Evolutionary conservation across 2,888 invertebrate genomes (phyloP).

Genomic region (Spilarctia lutea): DNA sequence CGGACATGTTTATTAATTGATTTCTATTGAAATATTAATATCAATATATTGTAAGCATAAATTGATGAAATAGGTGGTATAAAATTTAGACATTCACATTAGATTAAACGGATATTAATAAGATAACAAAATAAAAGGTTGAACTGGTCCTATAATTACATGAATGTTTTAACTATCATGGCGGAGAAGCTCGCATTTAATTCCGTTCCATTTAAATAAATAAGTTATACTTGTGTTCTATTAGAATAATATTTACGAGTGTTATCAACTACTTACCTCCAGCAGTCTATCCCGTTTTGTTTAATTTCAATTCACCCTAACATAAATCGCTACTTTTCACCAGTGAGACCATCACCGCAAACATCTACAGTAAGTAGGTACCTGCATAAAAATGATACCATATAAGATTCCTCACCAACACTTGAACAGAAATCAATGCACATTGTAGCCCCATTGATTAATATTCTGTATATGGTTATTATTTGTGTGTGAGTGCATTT

Average conservation of each 20-base stretch:
- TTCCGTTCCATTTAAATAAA: no score
- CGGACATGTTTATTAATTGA: not conserved
- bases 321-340: not conserved
- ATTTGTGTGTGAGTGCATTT: constrained; percentile 41
- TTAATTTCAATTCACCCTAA: not conserved
- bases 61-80: not conserved
- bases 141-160: no score
- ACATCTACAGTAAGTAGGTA: not conserved
- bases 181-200: no score
- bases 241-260: not conserved
- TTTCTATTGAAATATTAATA: no score
- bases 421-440: constrained; percentile 38
- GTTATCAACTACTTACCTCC: not conserved
- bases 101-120: no score
- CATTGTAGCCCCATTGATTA: constrained; percentile 31
- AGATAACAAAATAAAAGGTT: no score
- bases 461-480: constrained; percentile 39
- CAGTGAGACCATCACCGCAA: constrained; percentile 4
- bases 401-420: constrained; percentile 3
- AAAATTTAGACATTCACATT: no score
- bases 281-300: not conserved
- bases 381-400: constrained; percentile 9
- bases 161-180: no score
- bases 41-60: not conserved
- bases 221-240: no score